Percentiles rank a stretch among this genome's conserved stretches.
Conservation (phyloP, 1,140 invertebrate genomes). For the Wasmannia auropunctata region DNA sequence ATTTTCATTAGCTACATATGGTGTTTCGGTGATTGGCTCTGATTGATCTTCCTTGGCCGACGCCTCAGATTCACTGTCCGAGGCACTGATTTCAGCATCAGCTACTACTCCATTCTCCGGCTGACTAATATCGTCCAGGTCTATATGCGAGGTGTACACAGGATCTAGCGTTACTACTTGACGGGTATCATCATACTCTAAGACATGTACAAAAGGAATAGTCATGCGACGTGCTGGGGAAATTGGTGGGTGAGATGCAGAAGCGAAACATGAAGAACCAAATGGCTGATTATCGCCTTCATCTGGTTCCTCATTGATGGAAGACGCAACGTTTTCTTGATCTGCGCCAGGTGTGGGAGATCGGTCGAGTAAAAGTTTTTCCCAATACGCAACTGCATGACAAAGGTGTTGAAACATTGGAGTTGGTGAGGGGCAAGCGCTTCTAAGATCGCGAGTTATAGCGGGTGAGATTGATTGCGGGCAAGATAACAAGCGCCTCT, state of each 20-base stretch:
- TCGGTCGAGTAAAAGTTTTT: conserved; percentile 79
- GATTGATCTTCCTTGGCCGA: conserved; percentile 86
- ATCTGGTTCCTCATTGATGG: conserved; percentile 59
- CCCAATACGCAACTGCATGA: conserved; percentile 85
- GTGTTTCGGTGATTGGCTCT: conserved; percentile 86
- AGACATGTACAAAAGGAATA: conserved; percentile 79
- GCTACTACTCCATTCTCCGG: conserved; percentile 83
- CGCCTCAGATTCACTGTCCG: conserved; percentile 85
- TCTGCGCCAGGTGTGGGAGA: conserved; percentile 73
- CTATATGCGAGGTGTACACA: conserved; percentile 82
- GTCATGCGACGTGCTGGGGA: conserved; percentile 77
- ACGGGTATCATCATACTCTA: conserved; percentile 79
- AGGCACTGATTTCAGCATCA: conserved; percentile 85
- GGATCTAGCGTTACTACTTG: conserved; percentile 83
- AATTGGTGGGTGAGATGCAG: conserved; percentile 34
- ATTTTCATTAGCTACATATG: conserved; percentile 87
- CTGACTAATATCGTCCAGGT: conserved; percentile 84
- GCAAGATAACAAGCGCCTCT: conserved; percentile 80
- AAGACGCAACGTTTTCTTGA: conserved; percentile 50
- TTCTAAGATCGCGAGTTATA: conserved; percentile 65
- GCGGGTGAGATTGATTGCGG: conserved; percentile 72
- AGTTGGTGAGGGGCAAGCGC: conserved; percentile 82
- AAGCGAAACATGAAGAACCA: conserved; percentile 41
- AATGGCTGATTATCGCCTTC: conserved; percentile 50
- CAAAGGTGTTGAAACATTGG: conserved; percentile 87